Base-by-base conservation (phyloP, 1,140 invertebrate genomes). In the Acromyrmex echinatior region DNA sequence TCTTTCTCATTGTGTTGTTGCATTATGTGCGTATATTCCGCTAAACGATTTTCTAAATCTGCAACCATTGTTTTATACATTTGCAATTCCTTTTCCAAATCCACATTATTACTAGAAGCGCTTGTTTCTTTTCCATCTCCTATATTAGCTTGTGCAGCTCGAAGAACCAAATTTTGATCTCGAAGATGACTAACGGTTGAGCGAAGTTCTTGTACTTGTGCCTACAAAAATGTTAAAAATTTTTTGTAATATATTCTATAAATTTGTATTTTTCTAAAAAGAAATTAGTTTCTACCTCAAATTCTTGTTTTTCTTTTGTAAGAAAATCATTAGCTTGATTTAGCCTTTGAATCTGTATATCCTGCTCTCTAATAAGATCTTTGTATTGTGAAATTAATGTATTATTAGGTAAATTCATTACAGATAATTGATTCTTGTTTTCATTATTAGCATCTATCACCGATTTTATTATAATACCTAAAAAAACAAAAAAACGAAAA, bases 301-400 rank as follows among this genome's bases (percentile, higher is more conserved):
- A 89, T 28, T 96, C 94, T 89, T 93, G 87, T 96, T 97, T 94
- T 96, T 96, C 88, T 94, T 95, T 93, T 94, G 89, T 94, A 92
- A 96, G 94, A 88, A 93, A 95, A 88, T 96, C 95, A 77, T 96
- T 92, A 87, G 96, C 94, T 88, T 96, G 93, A 95, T 96, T 96
- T 58, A 97, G 92, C 35, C 96, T 96, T 92, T 97, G 96, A 84
- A 98, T 96, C 91, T 97, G 96, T 18, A 96, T 96, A 94, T 98
- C 98, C 95, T 99, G 98, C 92, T 98, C 97, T 71, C 98, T 96
- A 85, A 99, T 99, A 31, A 99, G 95, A 86, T 97, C 97, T 96
- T 99, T 99, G 95, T 99, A 99, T 92, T 98, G 97, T 21, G 96
- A 92, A 10, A 98, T 95, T 68, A 97, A 92, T 18, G 96, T 96